These are phyloP conservation scores for Caretta caretta DNA, from an alignment of 2,113 vertebrate species.

Conservation along the genomic window DNA sequence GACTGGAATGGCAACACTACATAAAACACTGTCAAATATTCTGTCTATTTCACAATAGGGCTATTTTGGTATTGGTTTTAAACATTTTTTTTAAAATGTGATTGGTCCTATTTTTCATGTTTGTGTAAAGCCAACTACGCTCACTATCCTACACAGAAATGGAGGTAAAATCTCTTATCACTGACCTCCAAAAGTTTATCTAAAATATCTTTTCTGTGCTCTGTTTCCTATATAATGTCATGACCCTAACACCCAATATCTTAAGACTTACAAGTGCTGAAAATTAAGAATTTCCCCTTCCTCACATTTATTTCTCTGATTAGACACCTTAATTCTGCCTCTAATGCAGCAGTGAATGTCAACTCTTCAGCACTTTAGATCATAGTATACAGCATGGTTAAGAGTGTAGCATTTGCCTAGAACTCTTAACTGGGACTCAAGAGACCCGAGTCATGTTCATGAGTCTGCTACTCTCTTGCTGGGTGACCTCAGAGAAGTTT, in stretches of 20 bases:
- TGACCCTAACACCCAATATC: not conserved
- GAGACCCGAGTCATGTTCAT: not conserved
- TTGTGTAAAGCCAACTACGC: not conserved
- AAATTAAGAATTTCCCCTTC: not conserved
- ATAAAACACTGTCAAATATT: not conserved
- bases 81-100: not conserved
- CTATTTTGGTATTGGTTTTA: not conserved
- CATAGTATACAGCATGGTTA: not conserved
- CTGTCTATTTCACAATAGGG: not conserved
- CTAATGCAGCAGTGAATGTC: not conserved
- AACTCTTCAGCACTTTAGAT: not conserved
- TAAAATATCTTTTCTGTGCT: not conserved
- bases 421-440: not conserved
- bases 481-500: too few relatives aligned
- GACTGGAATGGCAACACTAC: not conserved
- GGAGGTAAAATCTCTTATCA: not conserved
- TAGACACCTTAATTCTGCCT: not conserved
- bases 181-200: not conserved
- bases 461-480: too few relatives aligned
- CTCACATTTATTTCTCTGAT: not conserved
- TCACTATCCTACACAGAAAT: not conserved
- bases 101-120: not conserved
- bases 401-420: not conserved
- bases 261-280: not conserved
- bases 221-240: not conserved